Evolutionary conservation across 92 coral and sea anemone species (phyloP).

Genomic region (Zoanthus gigantus): DNA sequence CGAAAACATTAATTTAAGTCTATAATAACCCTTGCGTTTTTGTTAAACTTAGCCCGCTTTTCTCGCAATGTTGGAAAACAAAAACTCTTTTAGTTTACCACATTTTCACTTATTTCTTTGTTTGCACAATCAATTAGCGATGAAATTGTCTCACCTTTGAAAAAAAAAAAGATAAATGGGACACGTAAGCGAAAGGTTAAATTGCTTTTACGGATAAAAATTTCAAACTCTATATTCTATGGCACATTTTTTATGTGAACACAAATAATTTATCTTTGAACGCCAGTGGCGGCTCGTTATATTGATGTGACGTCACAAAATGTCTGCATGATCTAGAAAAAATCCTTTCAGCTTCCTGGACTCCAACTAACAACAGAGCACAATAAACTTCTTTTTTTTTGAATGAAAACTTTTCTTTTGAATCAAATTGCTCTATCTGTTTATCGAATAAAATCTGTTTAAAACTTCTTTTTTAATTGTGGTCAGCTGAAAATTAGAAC

Average conservation of each 20-base stretch:
- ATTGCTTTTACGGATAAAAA: slow-evolving; percentile 7
- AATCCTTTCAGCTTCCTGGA: not conserved
- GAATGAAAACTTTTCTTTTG: not conserved
- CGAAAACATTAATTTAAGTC: not conserved
- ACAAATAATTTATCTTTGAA: slow-evolving; percentile 19
- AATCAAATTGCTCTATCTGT: not conserved
- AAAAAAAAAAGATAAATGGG: not conserved
- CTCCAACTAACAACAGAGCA: not conserved
- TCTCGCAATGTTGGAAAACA: not conserved
- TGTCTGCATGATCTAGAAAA: not conserved
- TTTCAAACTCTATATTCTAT: slow-evolving; percentile 6
- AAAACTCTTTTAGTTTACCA: slow-evolving; percentile 7
- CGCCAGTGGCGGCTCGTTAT: not conserved
- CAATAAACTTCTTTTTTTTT: not conserved
- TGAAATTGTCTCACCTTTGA: slow-evolving; percentile 13
- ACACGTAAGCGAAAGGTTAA: slow-evolving; percentile 11
- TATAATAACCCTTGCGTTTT: not conserved
- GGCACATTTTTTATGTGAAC: slow-evolving; percentile 18
- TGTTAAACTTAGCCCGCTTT: not conserved
- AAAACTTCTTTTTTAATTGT: not conserved
- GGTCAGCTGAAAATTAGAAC: slow-evolving; percentile 4
- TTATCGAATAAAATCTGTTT: not conserved
- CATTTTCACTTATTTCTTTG: slow-evolving; percentile 18
- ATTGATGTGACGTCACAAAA: slow-evolving; percentile 16
- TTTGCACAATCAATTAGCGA: slow-evolving; percentile 22